These are phyloP conservation scores for Galago senegalensis DNA, from an alignment of 2,797 vertebrate genomes.

Conservation along the genomic window DNA sequence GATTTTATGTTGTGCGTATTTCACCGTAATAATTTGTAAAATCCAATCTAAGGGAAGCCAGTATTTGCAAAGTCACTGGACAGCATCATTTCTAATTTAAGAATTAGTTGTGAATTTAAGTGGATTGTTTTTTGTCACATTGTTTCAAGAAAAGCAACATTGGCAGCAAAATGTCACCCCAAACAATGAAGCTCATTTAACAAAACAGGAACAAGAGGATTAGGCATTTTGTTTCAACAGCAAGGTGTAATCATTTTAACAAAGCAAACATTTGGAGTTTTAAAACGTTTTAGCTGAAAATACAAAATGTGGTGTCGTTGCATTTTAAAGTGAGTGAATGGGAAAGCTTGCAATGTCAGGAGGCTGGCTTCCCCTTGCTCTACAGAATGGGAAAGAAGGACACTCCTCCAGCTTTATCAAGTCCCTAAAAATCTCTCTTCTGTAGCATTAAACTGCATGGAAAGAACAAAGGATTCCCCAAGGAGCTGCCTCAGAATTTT, in stretches of 20 bases:
- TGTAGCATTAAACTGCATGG: not conserved
- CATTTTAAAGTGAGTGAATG: not conserved
- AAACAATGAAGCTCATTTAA: conserved; percentile 50
- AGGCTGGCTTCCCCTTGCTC: not conserved
- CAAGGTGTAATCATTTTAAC: conserved; percentile 40
- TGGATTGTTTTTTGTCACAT: not conserved
- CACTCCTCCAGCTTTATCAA: not conserved
- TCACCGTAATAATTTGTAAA: not conserved
- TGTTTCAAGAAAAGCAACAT: conserved; percentile 40
- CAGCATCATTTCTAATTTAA: conserved; percentile 2
- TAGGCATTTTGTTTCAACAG: conserved; percentile 38
- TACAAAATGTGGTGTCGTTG: not conserved
- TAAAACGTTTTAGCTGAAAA: not conserved
- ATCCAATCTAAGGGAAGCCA: not conserved
- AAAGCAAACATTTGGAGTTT: conserved; percentile 34
- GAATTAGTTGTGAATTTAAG: not conserved
- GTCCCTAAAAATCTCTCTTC: not conserved
- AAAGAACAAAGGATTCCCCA: not conserved
- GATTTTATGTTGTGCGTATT: not conserved
- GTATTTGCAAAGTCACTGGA: not conserved
- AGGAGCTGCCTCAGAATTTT: too few species aligned
- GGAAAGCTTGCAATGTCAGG: not conserved
- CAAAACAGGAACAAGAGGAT: conserved; percentile 20
- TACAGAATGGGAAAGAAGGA: not conserved
- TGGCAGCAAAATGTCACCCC: not conserved